These are phyloP conservation scores for Tympanoctomys barrerae DNA, from an alignment of 2,797 vertebrate species.

Conservation along the genomic window DNA sequence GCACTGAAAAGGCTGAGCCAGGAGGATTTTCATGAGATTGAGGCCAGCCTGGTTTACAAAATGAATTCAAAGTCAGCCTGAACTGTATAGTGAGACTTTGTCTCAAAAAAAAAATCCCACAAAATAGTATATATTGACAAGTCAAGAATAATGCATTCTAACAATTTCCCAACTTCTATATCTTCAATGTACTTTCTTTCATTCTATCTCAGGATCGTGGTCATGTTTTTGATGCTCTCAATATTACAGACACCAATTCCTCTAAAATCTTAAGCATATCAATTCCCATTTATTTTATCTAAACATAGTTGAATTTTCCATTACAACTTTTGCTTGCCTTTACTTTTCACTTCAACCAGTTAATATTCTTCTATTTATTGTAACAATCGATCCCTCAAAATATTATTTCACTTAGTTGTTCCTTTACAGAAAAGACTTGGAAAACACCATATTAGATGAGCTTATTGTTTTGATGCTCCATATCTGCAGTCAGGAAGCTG, in stretches of 20 bases:
- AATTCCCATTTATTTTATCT: background rate
- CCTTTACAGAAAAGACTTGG: background rate
- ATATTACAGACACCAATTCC: background rate
- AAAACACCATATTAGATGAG: background rate
- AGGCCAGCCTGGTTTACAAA: background rate
- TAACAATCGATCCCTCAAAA: background rate
- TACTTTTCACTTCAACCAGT: background rate
- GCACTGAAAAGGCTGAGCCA: background rate
- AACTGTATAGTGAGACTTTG: background rate
- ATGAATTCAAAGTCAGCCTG: background rate
- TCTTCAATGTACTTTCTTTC: background rate
- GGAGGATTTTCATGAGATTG: background rate
- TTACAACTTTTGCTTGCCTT: background rate
- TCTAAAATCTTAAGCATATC: background rate
- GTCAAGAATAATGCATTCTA: background rate
- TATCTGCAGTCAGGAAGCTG: background rate
- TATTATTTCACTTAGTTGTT: background rate
- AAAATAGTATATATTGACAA: background rate
- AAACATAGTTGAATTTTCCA: background rate
- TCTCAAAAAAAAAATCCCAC: background rate
- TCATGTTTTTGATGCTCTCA: background rate
- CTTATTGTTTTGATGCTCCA: background rate
- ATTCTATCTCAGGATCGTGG: background rate
- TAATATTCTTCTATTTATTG: background rate
- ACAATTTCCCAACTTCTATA: background rate